phyloP scores from a whole-genome alignment of 1,140 invertebrate species.

The Dendroctonus ponderosae region DNA sequence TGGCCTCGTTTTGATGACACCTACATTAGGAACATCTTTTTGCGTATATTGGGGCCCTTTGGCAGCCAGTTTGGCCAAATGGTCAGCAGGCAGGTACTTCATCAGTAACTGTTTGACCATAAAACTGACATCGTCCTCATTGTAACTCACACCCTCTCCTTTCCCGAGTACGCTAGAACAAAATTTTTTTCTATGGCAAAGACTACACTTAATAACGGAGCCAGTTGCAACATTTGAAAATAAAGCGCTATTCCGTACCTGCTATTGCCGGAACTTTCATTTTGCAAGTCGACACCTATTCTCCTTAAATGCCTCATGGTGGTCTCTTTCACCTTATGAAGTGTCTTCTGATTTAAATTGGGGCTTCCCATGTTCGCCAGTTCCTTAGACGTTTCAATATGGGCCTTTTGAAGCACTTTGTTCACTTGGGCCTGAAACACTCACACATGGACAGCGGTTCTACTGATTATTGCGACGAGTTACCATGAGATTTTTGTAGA shows the following conservation, averaged over 20 bases:
- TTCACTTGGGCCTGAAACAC: slow-evolving; percentile 53
- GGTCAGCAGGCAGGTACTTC: slow-evolving; percentile 62
- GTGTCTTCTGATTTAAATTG: slow-evolving; percentile 42
- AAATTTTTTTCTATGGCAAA: too few relatives aligned
- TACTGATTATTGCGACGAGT: slow-evolving; percentile 18
- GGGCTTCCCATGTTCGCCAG: slow-evolving; percentile 29
- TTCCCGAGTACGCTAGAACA: too few relatives aligned
- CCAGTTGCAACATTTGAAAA: not conserved
- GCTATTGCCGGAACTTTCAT: slow-evolving; percentile 22
- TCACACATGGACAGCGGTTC: slow-evolving; percentile 2
- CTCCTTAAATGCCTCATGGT: slow-evolving; percentile 55
- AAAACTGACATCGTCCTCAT: slow-evolving; percentile 44
- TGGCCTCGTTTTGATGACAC: slow-evolving; percentile 38
- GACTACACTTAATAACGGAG: not conserved
- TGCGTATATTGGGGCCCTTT: slow-evolving; percentile 21
- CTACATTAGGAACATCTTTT: slow-evolving; percentile 1
- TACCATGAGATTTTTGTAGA: slow-evolving; percentile 68
- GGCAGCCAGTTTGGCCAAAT: slow-evolving; percentile 50
- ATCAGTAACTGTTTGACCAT: slow-evolving; percentile 62
- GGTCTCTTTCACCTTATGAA: slow-evolving; percentile 53
- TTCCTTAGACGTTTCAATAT: slow-evolving; percentile 39
- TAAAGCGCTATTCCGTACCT: slow-evolving; percentile 16
- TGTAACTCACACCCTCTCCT: slow-evolving; percentile 15
- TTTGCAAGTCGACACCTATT: slow-evolving; percentile 52
- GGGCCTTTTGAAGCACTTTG: slow-evolving; percentile 53